A percentile compares a stretch with the other conserved stretches of the same genome.
Conservation (phyloP, 1,140 invertebrate genomes). For the Bilobella aurantiaca region DNA sequence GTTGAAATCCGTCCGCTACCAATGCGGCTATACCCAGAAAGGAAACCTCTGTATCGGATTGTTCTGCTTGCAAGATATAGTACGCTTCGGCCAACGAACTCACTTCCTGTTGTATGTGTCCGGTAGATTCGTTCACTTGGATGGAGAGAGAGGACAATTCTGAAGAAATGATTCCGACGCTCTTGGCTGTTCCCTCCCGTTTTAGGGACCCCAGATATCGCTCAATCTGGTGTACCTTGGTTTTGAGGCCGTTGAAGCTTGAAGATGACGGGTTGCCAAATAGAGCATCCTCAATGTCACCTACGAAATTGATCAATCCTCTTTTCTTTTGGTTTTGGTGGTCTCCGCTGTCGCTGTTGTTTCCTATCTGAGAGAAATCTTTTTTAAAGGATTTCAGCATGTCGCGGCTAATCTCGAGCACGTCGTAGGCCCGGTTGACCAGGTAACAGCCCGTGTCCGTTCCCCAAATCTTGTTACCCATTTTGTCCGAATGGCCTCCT, state of each 20-base stretch:
- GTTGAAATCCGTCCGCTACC: background rate
- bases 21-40: background rate
- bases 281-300: background rate
- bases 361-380: background rate
- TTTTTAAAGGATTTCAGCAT: background rate
- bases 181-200: background rate
- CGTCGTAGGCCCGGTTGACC: background rate
- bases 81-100: background rate
- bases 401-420: background rate
- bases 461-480: background rate
- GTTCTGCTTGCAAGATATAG: background rate
- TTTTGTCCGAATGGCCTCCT: background rate
- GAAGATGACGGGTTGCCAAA: background rate
- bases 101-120: background rate
- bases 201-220: constrained; percentile 7
- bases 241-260: background rate
- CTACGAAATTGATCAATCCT: background rate
- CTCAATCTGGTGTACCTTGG: background rate
- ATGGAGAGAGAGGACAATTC: background rate
- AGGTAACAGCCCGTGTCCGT: background rate
- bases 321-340: background rate
- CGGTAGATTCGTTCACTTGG: background rate
- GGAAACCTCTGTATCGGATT: background rate
- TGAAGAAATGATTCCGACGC: background rate
- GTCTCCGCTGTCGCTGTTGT: background rate